phyloP scores from a whole-genome alignment of 1,140 invertebrate species.

The Linepithema humile region DNA sequence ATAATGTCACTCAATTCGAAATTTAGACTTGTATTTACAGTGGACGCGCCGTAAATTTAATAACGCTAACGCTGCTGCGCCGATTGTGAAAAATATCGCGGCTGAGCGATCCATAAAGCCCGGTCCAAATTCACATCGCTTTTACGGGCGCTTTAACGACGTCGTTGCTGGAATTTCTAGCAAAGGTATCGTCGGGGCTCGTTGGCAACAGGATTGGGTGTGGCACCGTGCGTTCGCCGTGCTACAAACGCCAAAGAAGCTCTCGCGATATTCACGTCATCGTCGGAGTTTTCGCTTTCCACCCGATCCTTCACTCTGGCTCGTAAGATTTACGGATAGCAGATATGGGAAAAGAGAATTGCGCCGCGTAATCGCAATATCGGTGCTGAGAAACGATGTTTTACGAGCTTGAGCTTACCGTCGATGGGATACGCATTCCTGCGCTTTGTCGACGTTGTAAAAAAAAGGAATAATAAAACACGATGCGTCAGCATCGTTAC shows the following conservation, averaged over 20 bases:
- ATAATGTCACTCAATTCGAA: slow-evolving; percentile 20
- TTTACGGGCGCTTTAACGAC: slow-evolving; percentile 61
- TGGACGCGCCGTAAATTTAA: slow-evolving; percentile 26
- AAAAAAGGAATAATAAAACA: not conserved
- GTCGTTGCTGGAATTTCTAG: slow-evolving; percentile 55
- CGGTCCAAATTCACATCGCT: slow-evolving; percentile 27
- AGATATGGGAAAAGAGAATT: not conserved
- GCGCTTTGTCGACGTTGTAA: slow-evolving; percentile 37
- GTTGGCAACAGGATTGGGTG: not conserved
- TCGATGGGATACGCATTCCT: slow-evolving; percentile 2
- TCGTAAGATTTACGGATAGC: slow-evolving; percentile 39
- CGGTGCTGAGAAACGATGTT: slow-evolving; percentile 18
- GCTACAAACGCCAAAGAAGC: not conserved
- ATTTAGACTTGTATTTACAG: slow-evolving; percentile 35
- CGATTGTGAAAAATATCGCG: slow-evolving; percentile 29
- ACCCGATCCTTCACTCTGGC: not conserved
- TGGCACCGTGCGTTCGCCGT: not conserved
- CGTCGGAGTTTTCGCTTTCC: not conserved
- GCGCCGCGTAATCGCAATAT: slow-evolving; percentile 56
- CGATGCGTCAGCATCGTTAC: slow-evolving; percentile 37
- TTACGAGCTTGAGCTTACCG: slow-evolving; percentile 59
- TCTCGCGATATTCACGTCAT: not conserved
- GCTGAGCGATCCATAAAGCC: slow-evolving; percentile 35
- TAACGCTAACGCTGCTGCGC: slow-evolving; percentile 28
- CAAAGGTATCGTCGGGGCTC: not conserved